phyloP scores from a whole-genome alignment of 2,888 invertebrate genomes.

The Tanaodytes sp. region DNA sequence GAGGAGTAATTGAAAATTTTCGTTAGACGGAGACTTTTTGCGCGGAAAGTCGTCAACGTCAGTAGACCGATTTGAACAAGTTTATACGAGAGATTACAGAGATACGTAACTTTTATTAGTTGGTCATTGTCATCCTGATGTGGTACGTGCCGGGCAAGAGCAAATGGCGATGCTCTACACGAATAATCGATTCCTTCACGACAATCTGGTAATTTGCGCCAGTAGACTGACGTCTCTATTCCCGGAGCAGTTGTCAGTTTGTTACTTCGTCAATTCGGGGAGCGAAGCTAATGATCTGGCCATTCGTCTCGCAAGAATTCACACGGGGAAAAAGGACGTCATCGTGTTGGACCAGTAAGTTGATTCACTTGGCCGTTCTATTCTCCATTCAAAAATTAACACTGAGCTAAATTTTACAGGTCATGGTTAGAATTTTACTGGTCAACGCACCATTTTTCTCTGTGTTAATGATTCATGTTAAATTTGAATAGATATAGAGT shows the following conservation, averaged over 20 bases:
- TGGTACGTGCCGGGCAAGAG: constrained; percentile 89
- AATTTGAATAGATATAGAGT: too few species aligned
- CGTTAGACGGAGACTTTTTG: constrained; percentile 34
- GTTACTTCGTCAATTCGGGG: constrained; percentile 98
- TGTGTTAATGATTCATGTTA: too few species aligned
- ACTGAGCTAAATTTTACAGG: too few species aligned
- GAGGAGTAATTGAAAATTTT: constrained; percentile 43
- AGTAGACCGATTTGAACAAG: constrained; percentile 32
- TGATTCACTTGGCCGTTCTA: constrained; percentile 16
- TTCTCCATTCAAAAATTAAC: too few species aligned
- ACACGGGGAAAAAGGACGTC: constrained; percentile 91
- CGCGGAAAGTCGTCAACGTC: constrained; percentile 23
- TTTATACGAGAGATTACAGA: constrained; percentile 42
- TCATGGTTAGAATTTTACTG: too few species aligned
- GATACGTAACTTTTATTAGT: constrained; percentile 77
- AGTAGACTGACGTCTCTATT: constrained; percentile 86
- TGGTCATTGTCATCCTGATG: constrained; percentile 97
- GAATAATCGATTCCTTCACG: constrained; percentile 96
- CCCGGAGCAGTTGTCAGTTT: constrained; percentile 89
- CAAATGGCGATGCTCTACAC: constrained; percentile 95
- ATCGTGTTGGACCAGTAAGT: constrained; percentile 98
- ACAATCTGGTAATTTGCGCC: constrained; percentile 93
- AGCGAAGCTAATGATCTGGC: constrained; percentile 99
- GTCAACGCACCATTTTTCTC: too few species aligned
- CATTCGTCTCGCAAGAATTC: constrained; percentile 88